These are phyloP conservation scores for Diachrysia chrysitis DNA, from an alignment of 2,888 invertebrate species.

Conservation along the genomic window DNA sequence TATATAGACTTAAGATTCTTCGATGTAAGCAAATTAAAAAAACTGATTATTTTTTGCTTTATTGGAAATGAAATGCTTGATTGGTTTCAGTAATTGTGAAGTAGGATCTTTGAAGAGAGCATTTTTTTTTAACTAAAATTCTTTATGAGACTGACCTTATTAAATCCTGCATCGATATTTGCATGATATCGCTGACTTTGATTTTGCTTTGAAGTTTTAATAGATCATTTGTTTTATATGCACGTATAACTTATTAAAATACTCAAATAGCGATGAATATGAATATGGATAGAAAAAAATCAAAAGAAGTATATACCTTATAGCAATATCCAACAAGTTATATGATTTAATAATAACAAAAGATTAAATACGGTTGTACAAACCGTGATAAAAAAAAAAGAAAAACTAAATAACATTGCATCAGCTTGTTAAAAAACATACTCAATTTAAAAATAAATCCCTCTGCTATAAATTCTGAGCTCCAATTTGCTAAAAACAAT, in stretches of 20 bases:
- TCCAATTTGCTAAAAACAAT: slow-evolving; percentile 33
- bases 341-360: too few relatives aligned
- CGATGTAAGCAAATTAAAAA: not conserved
- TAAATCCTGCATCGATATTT: not conserved
- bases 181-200: not conserved
- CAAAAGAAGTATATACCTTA: too few relatives aligned
- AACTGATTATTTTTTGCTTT: not conserved
- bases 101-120: not conserved
- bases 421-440: not conserved
- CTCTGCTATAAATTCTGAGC: slow-evolving; percentile 12
- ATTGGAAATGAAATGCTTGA: not conserved
- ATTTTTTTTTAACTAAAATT: not conserved
- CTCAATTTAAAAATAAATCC: slow-evolving; percentile 8
- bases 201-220: too few relatives aligned
- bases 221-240: too few relatives aligned
- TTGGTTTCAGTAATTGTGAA: not conserved
- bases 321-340: too few relatives aligned
- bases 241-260: too few relatives aligned
- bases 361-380: too few relatives aligned
- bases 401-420: not conserved
- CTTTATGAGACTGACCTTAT: not conserved
- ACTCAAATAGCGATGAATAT: too few relatives aligned
- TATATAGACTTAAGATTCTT: slow-evolving; percentile 7
- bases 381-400: too few relatives aligned
- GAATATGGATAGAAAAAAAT: too few relatives aligned